Evolutionary conservation across 1,140 invertebrate genomes (phyloP), one percentile per base, ranked within the genome.

Genomic region (Drosophila prosaltans): DNA sequence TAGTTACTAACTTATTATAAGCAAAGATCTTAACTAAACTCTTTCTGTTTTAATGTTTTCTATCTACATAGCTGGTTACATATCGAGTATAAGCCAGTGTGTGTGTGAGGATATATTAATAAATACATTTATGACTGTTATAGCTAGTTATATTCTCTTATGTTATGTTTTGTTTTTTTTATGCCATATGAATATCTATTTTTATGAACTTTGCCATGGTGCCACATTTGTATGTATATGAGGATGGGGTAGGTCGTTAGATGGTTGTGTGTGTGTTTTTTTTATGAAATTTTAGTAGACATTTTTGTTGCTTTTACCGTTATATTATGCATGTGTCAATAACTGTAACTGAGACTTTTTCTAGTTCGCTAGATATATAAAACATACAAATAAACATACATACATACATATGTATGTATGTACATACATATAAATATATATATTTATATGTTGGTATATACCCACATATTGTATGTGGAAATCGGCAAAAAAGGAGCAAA

Each of bases 301-400:
- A 51, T 26, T 3, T 24, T 51, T 5, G 32, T 36, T 26, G 45
- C 45, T 8, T 51, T 26, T 51, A 51, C 45, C n/a, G 21, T 74
- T 60, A 72, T 70, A 55, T 57, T 57, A 65, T 58, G 67, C 67
- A 28, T 62, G 64, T 78, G 81, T 82, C 80, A 86, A 86, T 78
- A 85, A 60, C 21, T 75, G 81, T 81, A 81, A 78, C 68, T 58
- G 71, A 72, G 78, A 41, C 81, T 66, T 72, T 48, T 58, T 59
- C 54, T 60, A 65, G 69, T 54, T 41, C 11, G 26, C 65, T 76
- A 21, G 30, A 24, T 75, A 45, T 64, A 16, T 16, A 8, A 48
- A n/a, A 36, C 32, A 36, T 4, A 36, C 32, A 36, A 36, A 5
- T 5, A 36, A 36, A 76, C 43, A 76, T 43, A 43, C 36, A 58